Evolutionary conservation across 2,888 invertebrate genomes (phyloP), one percentile per base, ranked within the genome.

Genomic region (Hyppa rectilinea): DNA sequence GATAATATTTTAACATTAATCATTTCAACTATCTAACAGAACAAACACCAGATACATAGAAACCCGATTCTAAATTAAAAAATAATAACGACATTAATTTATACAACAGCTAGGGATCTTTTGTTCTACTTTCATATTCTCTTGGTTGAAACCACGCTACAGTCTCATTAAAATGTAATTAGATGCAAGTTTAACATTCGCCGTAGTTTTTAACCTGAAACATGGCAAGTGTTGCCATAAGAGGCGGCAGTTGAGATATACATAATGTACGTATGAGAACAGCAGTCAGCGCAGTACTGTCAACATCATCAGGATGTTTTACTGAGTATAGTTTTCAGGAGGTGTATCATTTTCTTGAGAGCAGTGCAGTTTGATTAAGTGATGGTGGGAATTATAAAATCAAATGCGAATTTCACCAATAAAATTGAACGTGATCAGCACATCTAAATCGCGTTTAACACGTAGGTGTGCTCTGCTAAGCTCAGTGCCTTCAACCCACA

Each of bases 81-180:
- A 34, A 53, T 47, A 38, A 45, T 34, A 64, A 47, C n/a, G 6
- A 23, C 29, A 56, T 10, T 17, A 40, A 75, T 40, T 20, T 47
- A 34, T 26, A 53, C 31, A 55, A 40, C 23, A 49, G n/a, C 10
- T 34, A 26, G 3, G 23, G 14, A 70, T 50, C 34, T 77, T 68
- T 70, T 50, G 55, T 61, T 38, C 40, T 23, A 34, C 40, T 68
- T 77, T 52, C 31, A 69, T 45, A 77, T 77, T 56, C 43, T 50
- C 45, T 38, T 20, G n/a, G 26, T 26, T 31, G 40, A 36, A 36
- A 56, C 56, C 71, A 71, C 79, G 61, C 58, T 14, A 52, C 38
- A 50, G 45, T 40, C 72, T 78, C 72, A 78, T 75, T 78, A 78
- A 78, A 75, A 78, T 78, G 56, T 78, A 75, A 75, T 75, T 71